Evolutionary conservation across 30 jellyfish, hydroid and myxozoan species (phyloP).

Genomic region (Turritopsis rubra): DNA sequence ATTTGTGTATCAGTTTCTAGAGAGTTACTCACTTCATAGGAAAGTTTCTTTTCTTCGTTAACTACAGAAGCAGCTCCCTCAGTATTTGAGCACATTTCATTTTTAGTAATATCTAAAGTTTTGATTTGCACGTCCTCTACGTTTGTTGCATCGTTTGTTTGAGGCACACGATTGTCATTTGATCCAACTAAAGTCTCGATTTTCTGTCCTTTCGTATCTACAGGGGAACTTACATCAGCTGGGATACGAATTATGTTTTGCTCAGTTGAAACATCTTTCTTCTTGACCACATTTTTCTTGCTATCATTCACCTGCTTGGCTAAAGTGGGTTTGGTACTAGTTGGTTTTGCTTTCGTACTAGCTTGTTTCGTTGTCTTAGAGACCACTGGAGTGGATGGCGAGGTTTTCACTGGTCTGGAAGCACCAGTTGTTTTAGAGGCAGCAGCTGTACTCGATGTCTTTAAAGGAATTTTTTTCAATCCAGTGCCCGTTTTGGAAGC

Average conservation of each 20-base stretch:
- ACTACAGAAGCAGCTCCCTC: not conserved
- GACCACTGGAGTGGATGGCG: constrained; percentile 17
- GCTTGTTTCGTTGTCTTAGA: constrained; percentile 10
- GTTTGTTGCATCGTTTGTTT: too few relatives aligned
- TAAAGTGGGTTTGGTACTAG: not conserved
- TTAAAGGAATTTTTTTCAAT: not conserved
- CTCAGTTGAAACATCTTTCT: not conserved
- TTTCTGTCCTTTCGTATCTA: not conserved
- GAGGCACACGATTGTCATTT: too few relatives aligned
- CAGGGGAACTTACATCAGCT: not conserved
- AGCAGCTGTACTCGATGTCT: not conserved
- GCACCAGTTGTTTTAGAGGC: constrained; percentile 21
- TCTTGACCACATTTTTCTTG: not conserved
- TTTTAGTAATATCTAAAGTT: too few relatives aligned
- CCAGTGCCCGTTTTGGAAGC: constrained; percentile 12
- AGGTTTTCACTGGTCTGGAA: not conserved
- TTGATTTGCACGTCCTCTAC: too few relatives aligned
- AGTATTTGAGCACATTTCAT: too few relatives aligned
- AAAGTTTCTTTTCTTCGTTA: not conserved
- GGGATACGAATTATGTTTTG: not conserved
- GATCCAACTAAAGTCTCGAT: not conserved
- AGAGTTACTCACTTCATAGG: not conserved
- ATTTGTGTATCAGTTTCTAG: not conserved
- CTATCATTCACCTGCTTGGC: not conserved
- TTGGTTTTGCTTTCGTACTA: not conserved